Conservation (phyloP, 2,797 vertebrate genomes). For the Octomys mimax region DNA sequence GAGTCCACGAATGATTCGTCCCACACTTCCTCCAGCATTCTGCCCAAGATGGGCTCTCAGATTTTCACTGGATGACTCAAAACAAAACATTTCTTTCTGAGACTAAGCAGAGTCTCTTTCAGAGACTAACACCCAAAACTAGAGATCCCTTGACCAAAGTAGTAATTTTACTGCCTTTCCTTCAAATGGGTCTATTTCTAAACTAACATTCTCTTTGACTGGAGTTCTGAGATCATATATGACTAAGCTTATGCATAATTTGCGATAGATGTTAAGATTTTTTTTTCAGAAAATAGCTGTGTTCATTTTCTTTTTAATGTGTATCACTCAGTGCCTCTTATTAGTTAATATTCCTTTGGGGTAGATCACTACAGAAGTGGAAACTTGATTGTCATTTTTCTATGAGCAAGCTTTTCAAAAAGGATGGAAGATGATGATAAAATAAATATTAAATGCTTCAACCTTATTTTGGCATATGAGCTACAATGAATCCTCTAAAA, state of each 20-base stretch:
- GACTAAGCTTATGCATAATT: conserved; percentile 59
- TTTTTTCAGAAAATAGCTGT: background rate
- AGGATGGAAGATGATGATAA: conserved; percentile 72
- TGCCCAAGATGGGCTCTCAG: background rate
- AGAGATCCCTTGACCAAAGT: conserved; percentile 43
- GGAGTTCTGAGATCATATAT: conserved; percentile 40
- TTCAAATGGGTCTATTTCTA: background rate
- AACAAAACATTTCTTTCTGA: background rate
- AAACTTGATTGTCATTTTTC: conserved; percentile 64
- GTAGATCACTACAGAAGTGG: conserved; percentile 46
- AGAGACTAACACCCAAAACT: background rate
- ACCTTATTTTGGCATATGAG: conserved; percentile 71
- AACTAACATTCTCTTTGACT: conserved; percentile 40
- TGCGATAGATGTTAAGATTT: background rate
- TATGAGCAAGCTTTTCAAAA: conserved; percentile 48
- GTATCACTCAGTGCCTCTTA: background rate
- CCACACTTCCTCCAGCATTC: background rate
- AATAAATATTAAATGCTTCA: conserved; percentile 72
- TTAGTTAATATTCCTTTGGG: conserved; percentile 61
- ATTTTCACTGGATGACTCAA: background rate
- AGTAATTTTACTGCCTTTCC: background rate
- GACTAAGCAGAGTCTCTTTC: background rate
- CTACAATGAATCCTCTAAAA: conserved; percentile 33
- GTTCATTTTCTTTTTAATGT: conserved; percentile 61
- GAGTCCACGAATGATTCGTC: background rate